These are phyloP conservation scores for Chironomus striatipennis DNA, from an alignment of 1,140 invertebrate genomes.

Conservation along the genomic window DNA sequence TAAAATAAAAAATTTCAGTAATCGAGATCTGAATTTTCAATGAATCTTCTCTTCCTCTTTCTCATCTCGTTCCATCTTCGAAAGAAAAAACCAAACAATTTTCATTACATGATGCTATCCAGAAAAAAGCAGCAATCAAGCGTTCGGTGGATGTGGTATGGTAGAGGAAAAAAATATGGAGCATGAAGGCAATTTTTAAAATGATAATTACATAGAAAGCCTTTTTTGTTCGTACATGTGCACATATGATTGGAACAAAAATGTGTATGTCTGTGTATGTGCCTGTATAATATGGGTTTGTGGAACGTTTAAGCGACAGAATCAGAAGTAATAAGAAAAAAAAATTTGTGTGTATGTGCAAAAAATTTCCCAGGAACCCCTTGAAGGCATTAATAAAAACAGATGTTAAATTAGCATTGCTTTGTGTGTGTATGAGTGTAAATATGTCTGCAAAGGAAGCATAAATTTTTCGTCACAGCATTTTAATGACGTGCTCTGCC, in stretches of 20 bases:
- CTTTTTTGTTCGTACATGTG: background rate
- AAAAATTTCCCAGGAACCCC: background rate
- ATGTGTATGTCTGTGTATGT: background rate
- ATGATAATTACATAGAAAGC: constrained; percentile 22
- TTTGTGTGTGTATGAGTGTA: background rate
- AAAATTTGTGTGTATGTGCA: background rate
- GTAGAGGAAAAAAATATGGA: background rate
- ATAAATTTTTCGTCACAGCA: constrained; percentile 13
- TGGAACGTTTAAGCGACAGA: background rate
- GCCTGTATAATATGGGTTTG: background rate
- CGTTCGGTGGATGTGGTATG: background rate
- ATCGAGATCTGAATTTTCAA: constrained; percentile 21
- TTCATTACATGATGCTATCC: constrained; percentile 8
- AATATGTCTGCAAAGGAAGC: background rate
- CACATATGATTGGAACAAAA: background rate
- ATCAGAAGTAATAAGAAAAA: background rate
- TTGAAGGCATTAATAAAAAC: constrained; percentile 9
- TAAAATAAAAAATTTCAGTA: background rate
- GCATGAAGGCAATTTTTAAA: constrained; percentile 8
- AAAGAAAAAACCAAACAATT: background rate
- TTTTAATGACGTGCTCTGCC: constrained; percentile 7
- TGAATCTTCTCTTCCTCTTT: background rate
- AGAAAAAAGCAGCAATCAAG: constrained; percentile 8
- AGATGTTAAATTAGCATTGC: background rate
- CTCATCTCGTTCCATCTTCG: too few species aligned